These are phyloP conservation scores for Macaria liturata DNA, from an alignment of 2,888 invertebrate species.

Conservation along the genomic window DNA sequence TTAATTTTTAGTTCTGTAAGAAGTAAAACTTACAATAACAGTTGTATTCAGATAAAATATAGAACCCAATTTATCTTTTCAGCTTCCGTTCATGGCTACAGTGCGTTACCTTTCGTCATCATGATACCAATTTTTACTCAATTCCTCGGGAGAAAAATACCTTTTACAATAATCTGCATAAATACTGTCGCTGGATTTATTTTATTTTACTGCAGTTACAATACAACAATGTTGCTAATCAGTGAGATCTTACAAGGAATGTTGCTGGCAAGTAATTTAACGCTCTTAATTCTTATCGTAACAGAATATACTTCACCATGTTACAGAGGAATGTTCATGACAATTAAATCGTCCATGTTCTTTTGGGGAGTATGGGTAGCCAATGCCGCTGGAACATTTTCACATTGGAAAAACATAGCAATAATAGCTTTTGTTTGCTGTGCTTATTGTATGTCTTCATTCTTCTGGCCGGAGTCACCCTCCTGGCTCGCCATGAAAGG, in stretches of 20 bases:
- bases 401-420: conserved; percentile 52
- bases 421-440: conserved; percentile 43
- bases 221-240: conserved; percentile 45
- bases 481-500: conserved; percentile 57
- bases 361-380: conserved; percentile 60
- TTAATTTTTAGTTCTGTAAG: no score
- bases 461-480: conserved; percentile 55
- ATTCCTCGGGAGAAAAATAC: conserved; percentile 46
- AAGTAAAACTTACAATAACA: no score
- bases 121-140: conserved; percentile 46
- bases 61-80: conserved; percentile 27
- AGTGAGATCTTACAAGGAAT: conserved; percentile 52
- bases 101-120: conserved; percentile 47
- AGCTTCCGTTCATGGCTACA: conserved; percentile 53
- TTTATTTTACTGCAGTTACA: conserved; percentile 49
- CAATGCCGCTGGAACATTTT: conserved; percentile 54
- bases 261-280: conserved; percentile 47
- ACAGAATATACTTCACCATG: conserved; percentile 53
- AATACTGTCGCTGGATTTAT: conserved; percentile 45
- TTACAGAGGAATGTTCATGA: conserved; percentile 54
- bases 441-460: conserved; percentile 41
- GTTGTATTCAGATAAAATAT: no score
- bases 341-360: conserved; percentile 53
- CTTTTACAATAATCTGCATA: conserved; percentile 43
- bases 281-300: conserved; percentile 49